Percentiles rank a stretch among this genome's conserved stretches.
phyloP scores from a whole-genome alignment of 2,113 vertebrate species.

The Sylvilagus bachmani region DNA sequence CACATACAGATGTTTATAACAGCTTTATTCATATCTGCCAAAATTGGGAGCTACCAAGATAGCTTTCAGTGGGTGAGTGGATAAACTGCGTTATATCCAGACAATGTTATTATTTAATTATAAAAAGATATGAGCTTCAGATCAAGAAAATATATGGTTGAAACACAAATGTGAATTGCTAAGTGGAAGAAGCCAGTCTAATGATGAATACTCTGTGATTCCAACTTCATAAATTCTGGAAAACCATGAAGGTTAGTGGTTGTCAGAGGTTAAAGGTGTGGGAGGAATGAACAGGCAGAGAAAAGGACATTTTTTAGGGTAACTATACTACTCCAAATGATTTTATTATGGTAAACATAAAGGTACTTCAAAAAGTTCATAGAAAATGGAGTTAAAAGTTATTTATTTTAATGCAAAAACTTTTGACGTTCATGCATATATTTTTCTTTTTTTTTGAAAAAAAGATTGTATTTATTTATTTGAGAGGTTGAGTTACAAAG shows the following conservation, averaged over 20 bases:
- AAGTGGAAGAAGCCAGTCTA: not conserved
- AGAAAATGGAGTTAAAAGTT: no score
- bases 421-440: not conserved
- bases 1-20: not conserved
- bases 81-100: not conserved
- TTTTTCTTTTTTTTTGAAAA: no score
- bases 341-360: not conserved
- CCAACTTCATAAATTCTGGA: not conserved
- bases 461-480: no score
- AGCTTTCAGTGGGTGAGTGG: not conserved
- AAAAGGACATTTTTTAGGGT: not conserved
- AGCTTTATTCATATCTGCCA: not conserved
- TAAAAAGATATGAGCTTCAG: not conserved
- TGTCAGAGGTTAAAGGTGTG: not conserved
- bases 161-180: not conserved
- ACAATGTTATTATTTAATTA: not conserved
- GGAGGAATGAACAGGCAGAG: not conserved
- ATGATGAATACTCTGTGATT: not conserved
- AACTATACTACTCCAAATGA: not conserved
- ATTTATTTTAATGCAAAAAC: no score
- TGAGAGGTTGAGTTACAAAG: no score
- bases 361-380: no score
- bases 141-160: not conserved
- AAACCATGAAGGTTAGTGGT: not conserved
- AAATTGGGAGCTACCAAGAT: constrained; percentile 18